These are phyloP conservation scores for Cynodonichthys magdalenae DNA, from an alignment of 2,797 vertebrate species.

Conservation along the genomic window DNA sequence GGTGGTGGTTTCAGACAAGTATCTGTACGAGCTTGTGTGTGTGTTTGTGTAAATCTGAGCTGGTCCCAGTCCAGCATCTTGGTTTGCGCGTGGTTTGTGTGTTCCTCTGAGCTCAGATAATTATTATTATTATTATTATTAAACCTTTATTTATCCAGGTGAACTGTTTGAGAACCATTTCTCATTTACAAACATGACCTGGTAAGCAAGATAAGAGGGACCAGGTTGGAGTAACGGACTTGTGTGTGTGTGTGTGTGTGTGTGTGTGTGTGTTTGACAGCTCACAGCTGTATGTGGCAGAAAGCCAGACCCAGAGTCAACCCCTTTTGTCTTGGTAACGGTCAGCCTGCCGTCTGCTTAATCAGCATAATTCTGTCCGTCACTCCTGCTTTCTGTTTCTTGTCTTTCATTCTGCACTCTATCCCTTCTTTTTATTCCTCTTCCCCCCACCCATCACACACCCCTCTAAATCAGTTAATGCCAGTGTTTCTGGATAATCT, in stretches of 20 bases:
- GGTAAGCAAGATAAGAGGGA: too few relatives aligned
- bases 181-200: too few relatives aligned
- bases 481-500: constrained; percentile 28
- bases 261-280: constrained; percentile 44
- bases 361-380: constrained; percentile 64
- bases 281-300: constrained; percentile 72
- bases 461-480: constrained; percentile 19
- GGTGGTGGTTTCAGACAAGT: constrained; percentile 37
- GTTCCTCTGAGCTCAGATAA: constrained; percentile 39
- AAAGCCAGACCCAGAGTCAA: constrained; percentile 64
- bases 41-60: constrained; percentile 42
- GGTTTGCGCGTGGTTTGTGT: constrained; percentile 43
- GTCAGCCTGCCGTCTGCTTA: constrained; percentile 63
- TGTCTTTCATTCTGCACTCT: constrained; percentile 10
- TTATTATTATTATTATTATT: too few relatives aligned
- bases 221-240: constrained; percentile 44
- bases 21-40: constrained; percentile 33
- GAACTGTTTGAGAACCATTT: too few relatives aligned
- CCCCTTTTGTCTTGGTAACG: constrained; percentile 73
- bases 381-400: constrained; percentile 32
- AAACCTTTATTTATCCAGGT: too few relatives aligned
- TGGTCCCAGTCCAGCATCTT: constrained; percentile 52
- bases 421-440: constrained; percentile 4
- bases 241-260: constrained; percentile 16
- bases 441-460: too few relatives aligned